Base-by-base conservation (phyloP, 2,888 invertebrate species). In the Euplexia lucipara region DNA sequence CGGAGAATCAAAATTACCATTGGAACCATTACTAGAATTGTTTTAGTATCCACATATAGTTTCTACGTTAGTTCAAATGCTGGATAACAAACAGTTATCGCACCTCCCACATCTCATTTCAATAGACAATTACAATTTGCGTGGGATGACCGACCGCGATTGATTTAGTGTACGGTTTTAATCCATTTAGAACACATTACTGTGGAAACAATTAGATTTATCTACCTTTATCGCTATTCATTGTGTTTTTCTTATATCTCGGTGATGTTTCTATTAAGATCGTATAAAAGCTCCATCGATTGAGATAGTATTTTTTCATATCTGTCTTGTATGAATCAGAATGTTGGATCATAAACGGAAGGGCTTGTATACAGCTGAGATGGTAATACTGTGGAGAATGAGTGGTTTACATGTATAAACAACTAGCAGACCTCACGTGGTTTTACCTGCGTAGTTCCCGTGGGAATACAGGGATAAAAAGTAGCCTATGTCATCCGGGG, bases 91-190 rank as follows among this genome's bases (percentile, higher is more conserved):
- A 73, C 52, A 59, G 22, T 41, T 49, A 61, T 68, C 48, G 20
- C 1, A 39, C 30, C 39, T 63, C 47, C 18, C 32, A 22, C 45
- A 71, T 60, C 66, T 71, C 66, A 76, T 71, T 66, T 61, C 66
- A 61, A 53, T 60, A 53, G 48, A 76, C 41, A 44, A 61, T 67
- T 61, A 61, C 74, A 61, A 49, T 61, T 56, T 53, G 45, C 20
- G 42, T 22, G 44, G 52, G 39, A 60, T 49, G 53, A 32, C 32
- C 37, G 9, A 32, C 18, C 34, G 48, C 58, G 45, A 49, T 61
- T 37, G 35, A 41, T 71, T 68, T 68, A 70, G 39, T 35, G 16
- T 39, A 9, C 42, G 26, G 53, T 60, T 68, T 73, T 37, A 74
- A 71, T 61, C 35, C 16, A 49, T 68, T 68, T 60, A n/a, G 22